Base-by-base conservation (phyloP, 2,888 invertebrate species). In the Chalcosyrphus nemorum region DNA sequence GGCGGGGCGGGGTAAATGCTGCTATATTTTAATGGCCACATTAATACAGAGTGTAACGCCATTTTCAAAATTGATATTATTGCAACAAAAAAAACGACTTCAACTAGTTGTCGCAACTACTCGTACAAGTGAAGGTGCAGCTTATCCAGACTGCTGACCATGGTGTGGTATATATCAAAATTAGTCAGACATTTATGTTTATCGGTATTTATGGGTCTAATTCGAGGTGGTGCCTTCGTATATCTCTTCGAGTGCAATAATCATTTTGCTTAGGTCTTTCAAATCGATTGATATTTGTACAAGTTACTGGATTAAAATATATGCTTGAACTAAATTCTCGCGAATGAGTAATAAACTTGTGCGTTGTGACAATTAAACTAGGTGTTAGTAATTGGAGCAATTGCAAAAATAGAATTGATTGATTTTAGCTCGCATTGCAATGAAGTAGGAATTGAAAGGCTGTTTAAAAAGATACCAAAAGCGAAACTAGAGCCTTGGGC, bases 181-280 rank as follows among this genome's bases (percentile, higher is more conserved):
- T 78, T 78, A 82, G 78, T 72, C 66, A 47, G 82, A 82, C 78
- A 63, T 74, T 82, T 66, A 78, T 84, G 56, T 19, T 74, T 68
- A 54, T 24, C 15, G 56, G 21, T 57, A 47, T 57, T 68, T 65
- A 70, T 45, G 32, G 57, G 35, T 24, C 52, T 35, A 27, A 38
- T 50, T 61, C 32, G 52, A n/a, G 6, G 15, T 21, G 15, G 19
- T 9, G 68, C 13, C 27, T 68, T 29, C 35, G 52, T 43, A 56
- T 32, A 5, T 13, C n/a, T 1, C 1, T n/a, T n/a, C n/a, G n/a
- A n/a, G n/a, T 4, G 13, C 3, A 38, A 13, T 38, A 5, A 13
- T 38, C 13, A n/a, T 2, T n/a, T 35, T 35, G 7, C 1, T n/a
- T n/a, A n/a, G n/a, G 38, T 1, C 9, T 2, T 11, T 32, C 0